A percentile compares a stretch with the other conserved stretches of the same genome.
These are phyloP conservation scores for Geopemphigus sp. DNA, from an alignment of 1,140 invertebrate species.

Conservation along the genomic window DNA sequence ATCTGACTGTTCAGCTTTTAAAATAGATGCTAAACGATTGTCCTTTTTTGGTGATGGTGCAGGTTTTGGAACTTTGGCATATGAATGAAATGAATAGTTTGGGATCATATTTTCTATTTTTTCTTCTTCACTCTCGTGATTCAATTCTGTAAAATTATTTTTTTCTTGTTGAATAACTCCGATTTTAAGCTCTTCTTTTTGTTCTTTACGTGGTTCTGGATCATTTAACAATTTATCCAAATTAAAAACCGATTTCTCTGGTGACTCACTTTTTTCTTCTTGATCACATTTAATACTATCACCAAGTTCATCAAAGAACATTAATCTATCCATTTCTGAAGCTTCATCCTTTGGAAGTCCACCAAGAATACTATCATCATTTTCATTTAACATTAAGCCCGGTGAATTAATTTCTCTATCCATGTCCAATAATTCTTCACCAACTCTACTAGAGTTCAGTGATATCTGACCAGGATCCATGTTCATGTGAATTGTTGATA, in stretches of 20 bases:
- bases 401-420: conserved; percentile 52
- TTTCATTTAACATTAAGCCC: conserved; percentile 42
- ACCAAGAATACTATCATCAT: conserved; percentile 45
- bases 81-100: conserved; percentile 49
- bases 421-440: conserved; percentile 52
- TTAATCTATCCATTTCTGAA: conserved; percentile 51
- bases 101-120: conserved; percentile 30
- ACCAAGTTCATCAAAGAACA: conserved; percentile 53
- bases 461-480: conserved; percentile 51
- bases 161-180: conserved; percentile 31
- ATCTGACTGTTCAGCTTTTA: conserved; percentile 40
- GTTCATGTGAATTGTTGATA: conserved; percentile 56
- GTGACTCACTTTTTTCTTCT: conserved; percentile 52
- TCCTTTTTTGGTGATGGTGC: conserved; percentile 29
- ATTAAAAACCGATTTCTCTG: conserved; percentile 59
- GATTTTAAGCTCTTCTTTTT: conserved; percentile 10
- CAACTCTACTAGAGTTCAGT: conserved; percentile 51
- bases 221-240: conserved; percentile 39
- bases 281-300: conserved; percentile 52
- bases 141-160: neutral
- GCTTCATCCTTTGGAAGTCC: conserved; percentile 46
- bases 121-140: conserved; percentile 34
- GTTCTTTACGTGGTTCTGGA: conserved; percentile 34
- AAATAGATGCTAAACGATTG: conserved; percentile 27
- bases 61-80: conserved; percentile 43